Percentiles rank a stretch among this genome's conserved stretches.
phyloP scores from a whole-genome alignment of 2,797 vertebrate genomes.

The Microctenopoma stevenorrisi region DNA sequence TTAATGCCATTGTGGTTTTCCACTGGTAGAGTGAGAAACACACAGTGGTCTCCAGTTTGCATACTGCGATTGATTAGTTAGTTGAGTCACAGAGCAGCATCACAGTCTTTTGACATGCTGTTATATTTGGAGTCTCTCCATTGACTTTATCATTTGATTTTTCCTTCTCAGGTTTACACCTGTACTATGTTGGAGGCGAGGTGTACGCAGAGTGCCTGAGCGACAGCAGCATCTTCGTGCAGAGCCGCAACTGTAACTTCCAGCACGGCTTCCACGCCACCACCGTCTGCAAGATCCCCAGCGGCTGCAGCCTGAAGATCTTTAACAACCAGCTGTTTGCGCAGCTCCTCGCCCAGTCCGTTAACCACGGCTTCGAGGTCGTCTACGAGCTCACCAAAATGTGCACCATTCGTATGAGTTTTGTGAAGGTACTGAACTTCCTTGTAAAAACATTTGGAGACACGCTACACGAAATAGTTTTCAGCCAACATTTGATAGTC shows the following conservation, averaged over 20 bases:
- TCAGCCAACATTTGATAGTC: conserved; percentile 3
- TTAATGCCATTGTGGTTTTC: conserved; percentile 44
- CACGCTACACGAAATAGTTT: neutral
- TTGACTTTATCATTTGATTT: neutral
- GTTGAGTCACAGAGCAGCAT: neutral
- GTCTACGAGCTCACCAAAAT: conserved; percentile 99
- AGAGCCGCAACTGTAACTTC: conserved; percentile 99
- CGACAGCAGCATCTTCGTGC: conserved; percentile 98
- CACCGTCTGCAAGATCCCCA: conserved; percentile 98
- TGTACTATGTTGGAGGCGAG: conserved; percentile 97
- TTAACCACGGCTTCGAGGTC: conserved; percentile 97
- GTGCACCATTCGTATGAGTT: conserved; percentile 99
- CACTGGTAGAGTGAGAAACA: conserved; percentile 35
- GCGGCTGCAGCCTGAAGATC: conserved; percentile 98
- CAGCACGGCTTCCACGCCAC: conserved; percentile 98
- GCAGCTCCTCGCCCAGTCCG: conserved; percentile 95
- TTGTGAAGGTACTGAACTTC: conserved; percentile 90
- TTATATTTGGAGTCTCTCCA: neutral
- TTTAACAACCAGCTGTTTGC: conserved; percentile 99
- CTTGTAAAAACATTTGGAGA: neutral
- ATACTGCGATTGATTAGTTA: conserved; percentile 6
- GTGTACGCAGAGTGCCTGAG: conserved; percentile 98
- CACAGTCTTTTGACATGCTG: neutral
- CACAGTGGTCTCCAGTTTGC: neutral
- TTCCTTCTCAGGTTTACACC: conserved; percentile 88